Percentiles rank a stretch among this genome's conserved stretches.
Evolutionary conservation across 1,140 invertebrate species (phyloP).

Genomic region (Cydia amplana): DNA sequence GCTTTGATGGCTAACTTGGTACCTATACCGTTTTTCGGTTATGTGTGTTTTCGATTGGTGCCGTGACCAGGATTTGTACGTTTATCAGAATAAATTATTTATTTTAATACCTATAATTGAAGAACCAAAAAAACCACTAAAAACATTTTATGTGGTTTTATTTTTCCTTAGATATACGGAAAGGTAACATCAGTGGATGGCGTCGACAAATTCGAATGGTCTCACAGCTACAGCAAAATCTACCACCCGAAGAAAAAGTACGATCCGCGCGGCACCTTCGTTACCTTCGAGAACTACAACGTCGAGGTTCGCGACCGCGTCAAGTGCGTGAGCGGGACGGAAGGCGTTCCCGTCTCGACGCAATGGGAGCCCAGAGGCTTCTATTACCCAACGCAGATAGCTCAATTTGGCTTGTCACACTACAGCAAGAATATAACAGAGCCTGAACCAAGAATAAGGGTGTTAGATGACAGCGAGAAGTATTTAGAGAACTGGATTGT

Average conservation of each 20-base stretch:
- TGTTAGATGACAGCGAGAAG: slow-evolving; percentile 88
- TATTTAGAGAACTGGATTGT: slow-evolving; percentile 84
- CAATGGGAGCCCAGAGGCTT: slow-evolving; percentile 97
- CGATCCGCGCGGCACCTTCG: slow-evolving; percentile 92
- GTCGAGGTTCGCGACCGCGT: slow-evolving; percentile 96
- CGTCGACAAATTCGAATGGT: slow-evolving; percentile 92
- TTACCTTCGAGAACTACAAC: slow-evolving; percentile 98
- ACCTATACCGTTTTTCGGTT: not conserved
- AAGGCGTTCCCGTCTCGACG: slow-evolving; percentile 95
- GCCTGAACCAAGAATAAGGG: slow-evolving; percentile 84
- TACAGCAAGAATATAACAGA: slow-evolving; percentile 97
- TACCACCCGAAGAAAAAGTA: slow-evolving; percentile 94
- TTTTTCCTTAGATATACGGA: slow-evolving; percentile 83
- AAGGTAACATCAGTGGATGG: slow-evolving; percentile 86
- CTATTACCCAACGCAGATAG: slow-evolving; percentile 99
- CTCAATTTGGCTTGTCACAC: slow-evolving; percentile 98
- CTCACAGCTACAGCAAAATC: slow-evolving; percentile 95
- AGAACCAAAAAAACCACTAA: not conserved
- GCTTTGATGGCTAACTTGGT: too few relatives aligned
- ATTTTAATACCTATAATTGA: not conserved
- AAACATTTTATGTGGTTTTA: not conserved
- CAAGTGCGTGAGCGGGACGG: slow-evolving; percentile 95
- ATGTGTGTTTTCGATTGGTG: not conserved
- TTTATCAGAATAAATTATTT: not conserved
- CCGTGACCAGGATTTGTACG: not conserved